Base-by-base conservation (phyloP, 2,113 vertebrate genomes). In the Xiphias gladius region DNA sequence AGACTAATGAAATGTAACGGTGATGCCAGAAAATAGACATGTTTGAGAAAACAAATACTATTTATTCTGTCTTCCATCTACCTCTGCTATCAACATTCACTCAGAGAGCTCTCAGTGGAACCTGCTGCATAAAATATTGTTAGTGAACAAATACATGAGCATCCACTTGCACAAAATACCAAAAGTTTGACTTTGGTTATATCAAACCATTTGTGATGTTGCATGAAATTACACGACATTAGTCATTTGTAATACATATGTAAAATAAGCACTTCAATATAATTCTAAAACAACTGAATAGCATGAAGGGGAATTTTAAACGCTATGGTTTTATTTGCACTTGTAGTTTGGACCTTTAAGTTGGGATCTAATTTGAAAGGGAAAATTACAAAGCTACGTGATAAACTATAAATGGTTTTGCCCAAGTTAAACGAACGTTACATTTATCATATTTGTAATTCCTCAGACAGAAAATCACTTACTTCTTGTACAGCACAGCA, bases 401-500 rank as follows among this genome's bases (percentile, higher is more conserved):
- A 2, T 19, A 50, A 75, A 52, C 14, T 30, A 6, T 14, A 11
- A 2, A 5, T 16, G 17, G 16, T 19, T 46, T n/a, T n/a, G n/a
- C n/a, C n/a, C n/a, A n/a, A 48, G 5, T 10, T 54, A 54, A 54
- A n/a, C 12, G 2, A 55, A 12, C 16, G 11, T 35, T 12, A n/a
- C 17, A 58, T 11, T 6, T 2, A 13, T 32, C 11, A 20, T 5
- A 55, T 57, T 55, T 2, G 12, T 37, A 5, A 35, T 54, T 17
- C 8, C n/a, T 39, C 48, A 55, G 0, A 74, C 3, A 4, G 9
- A 12, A 22, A 41, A 12, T 17, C 14, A 96, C 97, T 97, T 95
- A 99, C 98, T 96, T 99, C 89, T 98, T 99, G 94, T 97, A 99
- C 1, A 99, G 86, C 10, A 99, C 94, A 14, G 97, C 97, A 80